These are phyloP conservation scores for Nycticorax nycticorax DNA, from an alignment of 2,113 vertebrate species.

Conservation along the genomic window DNA sequence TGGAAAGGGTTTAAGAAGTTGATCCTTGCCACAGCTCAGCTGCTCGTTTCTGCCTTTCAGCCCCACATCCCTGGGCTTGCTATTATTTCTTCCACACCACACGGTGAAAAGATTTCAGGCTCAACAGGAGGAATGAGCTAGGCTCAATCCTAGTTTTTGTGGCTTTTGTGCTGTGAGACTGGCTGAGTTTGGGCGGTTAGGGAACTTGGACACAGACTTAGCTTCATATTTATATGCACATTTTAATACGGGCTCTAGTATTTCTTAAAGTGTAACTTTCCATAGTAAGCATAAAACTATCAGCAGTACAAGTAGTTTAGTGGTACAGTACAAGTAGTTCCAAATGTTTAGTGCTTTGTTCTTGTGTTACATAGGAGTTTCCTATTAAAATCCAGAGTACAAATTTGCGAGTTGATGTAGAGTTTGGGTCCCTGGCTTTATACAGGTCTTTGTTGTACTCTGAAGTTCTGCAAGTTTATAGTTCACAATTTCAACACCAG, in stretches of 20 bases:
- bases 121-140: neutral
- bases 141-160: neutral
- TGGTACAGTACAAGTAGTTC: neutral
- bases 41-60: neutral
- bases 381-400: neutral
- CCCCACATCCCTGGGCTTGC: neutral
- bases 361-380: neutral
- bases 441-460: neutral
- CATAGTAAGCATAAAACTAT: neutral
- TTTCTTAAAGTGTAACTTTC: neutral
- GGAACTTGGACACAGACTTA: neutral
- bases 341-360: neutral
- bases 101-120: neutral
- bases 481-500: neutral
- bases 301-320: neutral
- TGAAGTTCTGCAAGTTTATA: neutral
- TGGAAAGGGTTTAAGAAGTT: neutral
- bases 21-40: constrained; percentile 1
- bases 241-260: neutral
- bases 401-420: neutral
- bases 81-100: neutral
- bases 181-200: neutral
- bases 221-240: neutral
- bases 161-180: neutral
- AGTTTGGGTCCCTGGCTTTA: neutral